Percentiles rank a stretch among this genome's conserved stretches.
phyloP scores from a whole-genome alignment of 2,113 vertebrate species.

The Rhea americana region DNA sequence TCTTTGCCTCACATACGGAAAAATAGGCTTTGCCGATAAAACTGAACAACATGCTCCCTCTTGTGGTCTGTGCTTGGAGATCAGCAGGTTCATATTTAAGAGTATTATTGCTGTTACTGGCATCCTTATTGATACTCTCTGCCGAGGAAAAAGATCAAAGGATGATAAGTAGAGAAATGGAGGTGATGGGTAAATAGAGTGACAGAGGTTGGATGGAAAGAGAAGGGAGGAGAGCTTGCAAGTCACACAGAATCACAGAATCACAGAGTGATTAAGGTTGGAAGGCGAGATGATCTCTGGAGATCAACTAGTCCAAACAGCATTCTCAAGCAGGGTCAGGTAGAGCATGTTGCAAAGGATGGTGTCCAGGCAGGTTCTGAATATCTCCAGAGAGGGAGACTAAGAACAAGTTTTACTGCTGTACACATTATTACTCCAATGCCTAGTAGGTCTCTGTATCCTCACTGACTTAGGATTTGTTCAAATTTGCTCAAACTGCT shows the following conservation, averaged over 20 bases:
- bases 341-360: no score
- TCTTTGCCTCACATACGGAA: fast-evolving
- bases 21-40: not conserved
- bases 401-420: not conserved
- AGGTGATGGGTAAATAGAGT: not conserved
- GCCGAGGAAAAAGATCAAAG: not conserved
- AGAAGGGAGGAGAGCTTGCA: not conserved
- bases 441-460: not conserved
- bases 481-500: not conserved
- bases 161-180: fast-evolving
- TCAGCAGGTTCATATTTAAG: fast-evolving
- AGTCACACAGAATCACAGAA: no score
- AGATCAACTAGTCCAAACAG: no score
- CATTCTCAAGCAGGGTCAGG: no score
- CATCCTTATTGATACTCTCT: not conserved
- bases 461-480: not conserved
- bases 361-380: no score
- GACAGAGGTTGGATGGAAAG: not conserved
- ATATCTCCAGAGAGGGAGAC: no score
- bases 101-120: not conserved
- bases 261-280: no score
- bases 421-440: not conserved
- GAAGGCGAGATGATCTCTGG: no score
- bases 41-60: constrained; percentile 36
- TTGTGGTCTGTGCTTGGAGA: not conserved